Evolutionary conservation across 2,113 vertebrate genomes (phyloP).

Genomic region (Orycteropus afer): DNA sequence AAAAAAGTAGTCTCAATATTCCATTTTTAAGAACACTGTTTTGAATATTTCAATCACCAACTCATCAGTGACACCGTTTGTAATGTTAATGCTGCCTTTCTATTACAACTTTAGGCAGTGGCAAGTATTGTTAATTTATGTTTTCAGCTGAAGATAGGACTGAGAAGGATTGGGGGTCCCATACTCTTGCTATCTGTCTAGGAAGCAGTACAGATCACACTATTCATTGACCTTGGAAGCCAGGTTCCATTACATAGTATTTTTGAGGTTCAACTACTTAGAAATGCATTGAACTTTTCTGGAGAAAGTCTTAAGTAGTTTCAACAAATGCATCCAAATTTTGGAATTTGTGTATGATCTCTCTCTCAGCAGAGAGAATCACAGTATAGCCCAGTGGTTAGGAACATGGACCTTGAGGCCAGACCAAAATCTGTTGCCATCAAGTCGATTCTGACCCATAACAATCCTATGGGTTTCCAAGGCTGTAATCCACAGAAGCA

Average conservation of each 20-base stretch:
- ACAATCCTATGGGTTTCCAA: no score
- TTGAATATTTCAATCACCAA: constrained; percentile 49
- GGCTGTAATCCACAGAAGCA: no score
- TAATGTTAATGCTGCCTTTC: neutral
- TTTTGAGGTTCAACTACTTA: neutral
- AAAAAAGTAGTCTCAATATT: neutral
- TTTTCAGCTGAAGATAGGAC: neutral
- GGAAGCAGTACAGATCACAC: neutral
- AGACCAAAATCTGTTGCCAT: neutral
- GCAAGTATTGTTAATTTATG: neutral
- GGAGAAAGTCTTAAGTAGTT: constrained; percentile 31
- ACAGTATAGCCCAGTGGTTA: neutral
- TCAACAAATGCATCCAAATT: constrained; percentile 23
- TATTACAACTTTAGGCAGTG: neutral
- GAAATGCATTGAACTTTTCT: constrained; percentile 6
- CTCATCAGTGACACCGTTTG: neutral
- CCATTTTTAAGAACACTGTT: constrained; percentile 39
- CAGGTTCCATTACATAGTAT: neutral
- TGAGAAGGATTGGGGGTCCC: neutral
- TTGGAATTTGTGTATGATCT: neutral
- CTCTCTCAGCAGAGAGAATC: neutral
- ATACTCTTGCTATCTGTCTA: neutral
- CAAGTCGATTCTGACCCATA: no score
- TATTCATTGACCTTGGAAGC: neutral
- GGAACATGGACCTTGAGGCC: neutral